Percentiles rank a stretch among this genome's conserved stretches.
phyloP scores from a whole-genome alignment of 2,113 vertebrate species.

The Pyrgilauda ruficollis region DNA sequence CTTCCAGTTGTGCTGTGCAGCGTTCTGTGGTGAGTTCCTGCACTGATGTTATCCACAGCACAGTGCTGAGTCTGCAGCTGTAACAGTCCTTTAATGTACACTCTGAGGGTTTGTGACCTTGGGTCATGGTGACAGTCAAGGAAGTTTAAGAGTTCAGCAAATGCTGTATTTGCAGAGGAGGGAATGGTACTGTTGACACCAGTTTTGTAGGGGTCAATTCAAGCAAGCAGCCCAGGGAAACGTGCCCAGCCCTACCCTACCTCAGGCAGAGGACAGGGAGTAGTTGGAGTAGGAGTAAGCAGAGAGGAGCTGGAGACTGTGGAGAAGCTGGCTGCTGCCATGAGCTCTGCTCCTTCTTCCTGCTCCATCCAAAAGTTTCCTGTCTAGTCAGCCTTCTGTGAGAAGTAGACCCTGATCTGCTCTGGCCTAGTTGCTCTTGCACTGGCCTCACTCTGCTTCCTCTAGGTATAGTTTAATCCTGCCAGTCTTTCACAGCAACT shows the following conservation, averaged over 20 bases:
- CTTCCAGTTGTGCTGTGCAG: conserved; percentile 22
- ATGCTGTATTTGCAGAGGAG: neutral
- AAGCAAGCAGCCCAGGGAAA: neutral
- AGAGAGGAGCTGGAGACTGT: neutral
- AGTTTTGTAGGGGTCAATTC: neutral
- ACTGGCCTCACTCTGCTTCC: neutral
- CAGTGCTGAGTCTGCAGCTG: conserved; percentile 42
- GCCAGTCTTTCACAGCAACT: neutral
- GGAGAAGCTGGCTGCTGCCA: neutral
- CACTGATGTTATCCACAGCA: conserved; percentile 9
- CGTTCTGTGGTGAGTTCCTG: neutral
- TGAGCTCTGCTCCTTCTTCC: neutral
- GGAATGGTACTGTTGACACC: neutral
- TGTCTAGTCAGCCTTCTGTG: neutral
- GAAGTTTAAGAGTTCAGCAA: conserved; percentile 21
- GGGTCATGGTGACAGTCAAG: neutral
- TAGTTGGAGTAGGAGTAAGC: neutral
- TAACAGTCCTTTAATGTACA: neutral
- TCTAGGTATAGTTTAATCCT: neutral
- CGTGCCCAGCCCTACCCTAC: neutral
- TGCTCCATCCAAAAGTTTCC: neutral
- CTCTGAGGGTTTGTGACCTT: neutral
- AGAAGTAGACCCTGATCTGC: neutral
- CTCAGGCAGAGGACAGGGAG: neutral
- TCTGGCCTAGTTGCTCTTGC: neutral